Base-by-base conservation (phyloP, 2,888 invertebrate species). In the Clivina fossor region DNA sequence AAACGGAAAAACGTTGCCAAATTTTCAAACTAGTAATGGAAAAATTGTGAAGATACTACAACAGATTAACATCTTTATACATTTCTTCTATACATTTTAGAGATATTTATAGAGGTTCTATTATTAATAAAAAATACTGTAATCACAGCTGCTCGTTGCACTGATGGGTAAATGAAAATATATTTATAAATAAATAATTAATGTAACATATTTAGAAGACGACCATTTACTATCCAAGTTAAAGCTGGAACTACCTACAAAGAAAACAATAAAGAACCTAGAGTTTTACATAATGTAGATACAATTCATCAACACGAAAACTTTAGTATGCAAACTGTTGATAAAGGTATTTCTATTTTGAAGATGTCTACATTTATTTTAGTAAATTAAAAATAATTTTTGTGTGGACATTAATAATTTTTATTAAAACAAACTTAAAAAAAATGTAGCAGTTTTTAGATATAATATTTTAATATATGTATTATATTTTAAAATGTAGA, bases 311-410 rank as follows among this genome's bases (percentile, higher is more conserved):
- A 41, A 22, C 41, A 51, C 33, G 41, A 40, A 1, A 8, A 51
- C 4, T 41, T 41, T 19, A 32, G 7, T 22, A 41, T 51, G 41
- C 18, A 37, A 11, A 51, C 51, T 9, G 51, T 49, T 15, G 51
- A 51, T 20, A 35, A 16, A n/a, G 51, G 41, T 15, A 41, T 51
- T 38, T 38, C 49, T n/a, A 49, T 49, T 15, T 38, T 49, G 8
- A 49, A 51, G 30, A 41, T 51, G 37, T 38, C 3, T 20, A n/a
- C 4, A 15, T 15, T 19, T 15, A 7, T 13, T 22, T 2, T 18
- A 40, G 3, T 40, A 22, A 8, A 22, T n/a, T 40, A 26, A 26
- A 26, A 26, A 26, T 26, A 5, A 26, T n/a, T n/a, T n/a, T n/a
- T n/a, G n/a, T n/a, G n/a, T n/a, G n/a, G n/a, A n/a, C n/a, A n/a